These are phyloP conservation scores for Hylaeus anthracinus DNA, from an alignment of 1,140 invertebrate species.

Conservation along the genomic window DNA sequence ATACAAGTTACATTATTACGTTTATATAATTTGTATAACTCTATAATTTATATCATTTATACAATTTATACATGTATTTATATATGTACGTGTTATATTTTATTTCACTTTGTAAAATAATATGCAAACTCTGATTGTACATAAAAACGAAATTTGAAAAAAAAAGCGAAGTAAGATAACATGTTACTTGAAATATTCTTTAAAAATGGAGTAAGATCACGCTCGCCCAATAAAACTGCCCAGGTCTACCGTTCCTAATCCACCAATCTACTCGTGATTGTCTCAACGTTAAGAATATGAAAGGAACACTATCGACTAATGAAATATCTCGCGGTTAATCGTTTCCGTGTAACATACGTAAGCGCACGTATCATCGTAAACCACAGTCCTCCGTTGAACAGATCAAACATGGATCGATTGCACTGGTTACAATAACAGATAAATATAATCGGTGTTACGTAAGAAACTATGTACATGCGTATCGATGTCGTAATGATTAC, in stretches of 20 bases:
- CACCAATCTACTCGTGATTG: slow-evolving; percentile 19
- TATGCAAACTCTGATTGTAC: too few species aligned
- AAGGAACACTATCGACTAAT: neutral
- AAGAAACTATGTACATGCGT: slow-evolving; percentile 30
- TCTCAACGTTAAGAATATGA: neutral
- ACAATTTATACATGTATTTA: too few species aligned
- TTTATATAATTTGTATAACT: too few species aligned
- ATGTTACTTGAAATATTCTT: too few species aligned
- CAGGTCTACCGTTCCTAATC: slow-evolving; percentile 17
- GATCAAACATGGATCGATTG: slow-evolving; percentile 10
- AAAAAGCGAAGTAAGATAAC: too few species aligned
- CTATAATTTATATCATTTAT: too few species aligned
- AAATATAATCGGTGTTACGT: slow-evolving; percentile 40
- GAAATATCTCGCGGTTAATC: neutral
- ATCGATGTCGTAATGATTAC: slow-evolving; percentile 19
- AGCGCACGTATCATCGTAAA: slow-evolving; percentile 1
- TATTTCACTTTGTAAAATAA: too few species aligned
- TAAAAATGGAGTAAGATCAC: too few species aligned
- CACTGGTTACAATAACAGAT: neutral
- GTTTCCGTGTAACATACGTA: slow-evolving; percentile 15
- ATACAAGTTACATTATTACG: too few species aligned
- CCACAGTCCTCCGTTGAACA: slow-evolving; percentile 24
- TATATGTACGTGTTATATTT: too few species aligned
- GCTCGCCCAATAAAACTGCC: too few species aligned
- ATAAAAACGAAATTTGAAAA: too few species aligned